phyloP scores from a whole-genome alignment of 1,140 invertebrate genomes.

The Akabosia matsudoensis region DNA sequence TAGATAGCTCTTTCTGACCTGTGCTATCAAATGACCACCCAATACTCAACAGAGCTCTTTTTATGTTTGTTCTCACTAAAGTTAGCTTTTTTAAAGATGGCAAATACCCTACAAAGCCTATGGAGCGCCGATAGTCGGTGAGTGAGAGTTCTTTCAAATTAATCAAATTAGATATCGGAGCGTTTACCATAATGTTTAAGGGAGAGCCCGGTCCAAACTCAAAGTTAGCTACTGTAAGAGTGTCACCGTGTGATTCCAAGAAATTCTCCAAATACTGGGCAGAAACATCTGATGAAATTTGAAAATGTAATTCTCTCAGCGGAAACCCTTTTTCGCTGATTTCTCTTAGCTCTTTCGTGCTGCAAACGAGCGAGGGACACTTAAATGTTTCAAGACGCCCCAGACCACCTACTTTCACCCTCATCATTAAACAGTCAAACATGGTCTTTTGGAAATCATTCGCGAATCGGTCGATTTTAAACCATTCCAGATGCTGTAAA shows the following conservation, averaged over 20 bases:
- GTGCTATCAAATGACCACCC: not conserved
- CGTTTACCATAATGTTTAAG: not conserved
- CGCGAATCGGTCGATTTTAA: not conserved
- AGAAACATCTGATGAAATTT: not conserved
- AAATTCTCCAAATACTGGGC: slow-evolving; percentile 5
- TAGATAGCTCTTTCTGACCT: not conserved
- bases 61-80: not conserved
- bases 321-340: not conserved
- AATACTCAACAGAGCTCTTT: slow-evolving; percentile 7
- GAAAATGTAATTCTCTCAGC: not conserved
- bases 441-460: slow-evolving; percentile 12
- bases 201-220: not conserved
- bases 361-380: not conserved
- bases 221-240: not conserved
- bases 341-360: not conserved
- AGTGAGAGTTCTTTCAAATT: not conserved
- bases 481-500: not conserved
- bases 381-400: not conserved
- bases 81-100: not conserved
- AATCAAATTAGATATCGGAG: not conserved
- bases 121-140: not conserved
- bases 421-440: slow-evolving; percentile 7
- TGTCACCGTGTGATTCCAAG: not conserved
- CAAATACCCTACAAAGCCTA: slow-evolving; percentile 7
- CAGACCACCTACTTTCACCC: not conserved